Percentiles rank a stretch among this genome's conserved stretches.
Conservation (phyloP, 2,888 invertebrate species). For the Antitype chi region DNA sequence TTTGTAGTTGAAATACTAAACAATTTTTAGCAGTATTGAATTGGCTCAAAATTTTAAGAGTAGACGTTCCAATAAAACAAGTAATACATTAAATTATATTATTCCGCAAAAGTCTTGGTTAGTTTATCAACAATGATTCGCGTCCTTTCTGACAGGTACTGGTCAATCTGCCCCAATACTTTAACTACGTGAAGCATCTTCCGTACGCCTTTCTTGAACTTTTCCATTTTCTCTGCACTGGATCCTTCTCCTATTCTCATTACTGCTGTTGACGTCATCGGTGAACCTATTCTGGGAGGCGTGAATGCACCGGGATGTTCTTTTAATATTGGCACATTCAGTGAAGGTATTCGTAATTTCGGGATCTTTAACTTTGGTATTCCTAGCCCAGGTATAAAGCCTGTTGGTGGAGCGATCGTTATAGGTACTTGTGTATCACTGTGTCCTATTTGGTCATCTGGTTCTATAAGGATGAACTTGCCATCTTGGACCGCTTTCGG, state of each 20-base stretch:
- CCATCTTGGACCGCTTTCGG: conserved; percentile 84
- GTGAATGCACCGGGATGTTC: conserved; percentile 56
- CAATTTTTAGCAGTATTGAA: not conserved
- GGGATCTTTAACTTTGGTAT: conserved; percentile 73
- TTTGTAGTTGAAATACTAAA: not conserved
- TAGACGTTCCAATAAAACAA: conserved; percentile 23
- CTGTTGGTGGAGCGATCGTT: conserved; percentile 79
- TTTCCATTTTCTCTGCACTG: conserved; percentile 85
- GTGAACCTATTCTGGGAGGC: conserved; percentile 78
- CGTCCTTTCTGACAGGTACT: conserved; percentile 85
- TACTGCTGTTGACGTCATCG: conserved; percentile 72
- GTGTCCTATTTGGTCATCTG: conserved; percentile 78
- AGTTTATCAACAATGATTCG: conserved; percentile 85
- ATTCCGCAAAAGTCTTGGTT: conserved; percentile 83
- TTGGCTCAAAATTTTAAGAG: not conserved
- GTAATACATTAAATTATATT: conserved; percentile 28
- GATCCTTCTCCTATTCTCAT: conserved; percentile 78
- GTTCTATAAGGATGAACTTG: conserved; percentile 76
- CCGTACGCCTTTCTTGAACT: conserved; percentile 85
- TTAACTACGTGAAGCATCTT: conserved; percentile 86
- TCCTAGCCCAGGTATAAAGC: conserved; percentile 75
- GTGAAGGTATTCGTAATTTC: conserved; percentile 74
- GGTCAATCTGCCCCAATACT: conserved; percentile 84
- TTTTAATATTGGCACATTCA: conserved; percentile 78
- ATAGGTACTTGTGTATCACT: conserved; percentile 78